A percentile compares a stretch with the other conserved stretches of the same genome.
Evolutionary conservation across 2,888 invertebrate species (phyloP).

Genomic region (Heliconius aoede): DNA sequence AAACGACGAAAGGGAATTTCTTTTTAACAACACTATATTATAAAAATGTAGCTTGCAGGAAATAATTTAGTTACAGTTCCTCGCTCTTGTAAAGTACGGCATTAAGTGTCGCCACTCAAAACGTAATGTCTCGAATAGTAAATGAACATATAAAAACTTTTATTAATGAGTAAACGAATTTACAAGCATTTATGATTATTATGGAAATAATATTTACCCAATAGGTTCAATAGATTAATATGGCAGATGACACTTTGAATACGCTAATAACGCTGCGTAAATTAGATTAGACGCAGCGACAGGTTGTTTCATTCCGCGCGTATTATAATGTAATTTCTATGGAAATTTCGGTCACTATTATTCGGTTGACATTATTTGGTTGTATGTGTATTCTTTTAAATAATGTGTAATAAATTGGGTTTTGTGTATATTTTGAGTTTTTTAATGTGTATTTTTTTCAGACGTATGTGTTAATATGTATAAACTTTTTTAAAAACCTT

Average conservation of each 20-base stretch:
- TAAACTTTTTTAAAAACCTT: no score
- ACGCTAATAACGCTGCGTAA: constrained; percentile 22
- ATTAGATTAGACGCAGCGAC: constrained; percentile 14
- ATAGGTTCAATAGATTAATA: constrained; percentile 35
- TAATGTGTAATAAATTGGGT: neutral
- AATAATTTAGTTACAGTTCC: neutral
- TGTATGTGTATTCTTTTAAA: neutral
- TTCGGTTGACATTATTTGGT: neutral
- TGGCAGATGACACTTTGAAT: constrained; percentile 33
- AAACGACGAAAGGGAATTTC: neutral
- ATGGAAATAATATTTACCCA: constrained; percentile 36
- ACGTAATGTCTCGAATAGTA: neutral
- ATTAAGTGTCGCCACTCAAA: neutral
- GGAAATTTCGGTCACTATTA: neutral
- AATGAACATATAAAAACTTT: neutral
- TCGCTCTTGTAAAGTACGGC: neutral
- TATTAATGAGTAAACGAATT: neutral
- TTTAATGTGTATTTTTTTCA: neutral
- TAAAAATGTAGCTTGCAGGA: neutral
- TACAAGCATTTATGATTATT: constrained; percentile 19
- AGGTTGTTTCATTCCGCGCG: constrained; percentile 22
- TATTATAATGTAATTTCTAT: constrained; percentile 19
- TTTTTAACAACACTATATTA: neutral
- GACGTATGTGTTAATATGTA: no score
- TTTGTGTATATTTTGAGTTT: neutral